Conservation (phyloP, 2,888 invertebrate species). For the Electrophaes corylata region DNA sequence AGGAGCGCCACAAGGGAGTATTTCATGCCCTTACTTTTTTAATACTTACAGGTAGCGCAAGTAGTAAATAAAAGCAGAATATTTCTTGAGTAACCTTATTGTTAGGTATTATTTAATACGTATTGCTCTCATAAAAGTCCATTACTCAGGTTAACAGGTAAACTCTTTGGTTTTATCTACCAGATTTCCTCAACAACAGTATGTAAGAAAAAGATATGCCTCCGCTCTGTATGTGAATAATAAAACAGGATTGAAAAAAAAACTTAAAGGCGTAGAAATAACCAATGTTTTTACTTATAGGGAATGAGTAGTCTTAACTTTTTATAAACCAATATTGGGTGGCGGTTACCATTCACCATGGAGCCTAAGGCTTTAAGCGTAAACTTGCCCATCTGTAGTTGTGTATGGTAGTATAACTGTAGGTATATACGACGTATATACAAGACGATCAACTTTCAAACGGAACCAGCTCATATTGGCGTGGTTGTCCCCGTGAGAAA, state of each 20-base stretch:
- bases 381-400: neutral
- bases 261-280: too few species aligned
- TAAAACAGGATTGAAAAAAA: too few species aligned
- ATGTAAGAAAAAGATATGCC: too few species aligned
- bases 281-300: too few species aligned
- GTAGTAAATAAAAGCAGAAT: neutral
- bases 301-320: too few species aligned
- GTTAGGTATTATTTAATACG: too few species aligned
- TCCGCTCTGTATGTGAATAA: too few species aligned
- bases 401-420: neutral
- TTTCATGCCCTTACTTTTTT: neutral
- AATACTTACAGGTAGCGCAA: neutral
- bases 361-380: neutral
- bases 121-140: constrained; percentile 1
- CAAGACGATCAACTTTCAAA: constrained; percentile 6
- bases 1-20: constrained; percentile 1
- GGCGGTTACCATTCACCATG: too few species aligned
- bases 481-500: constrained; percentile 49
- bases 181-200: constrained; percentile 3
- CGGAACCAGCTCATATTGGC: constrained; percentile 27
- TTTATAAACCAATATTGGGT: too few species aligned
- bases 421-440: neutral
- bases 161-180: neutral
- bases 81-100: neutral
- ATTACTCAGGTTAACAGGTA: neutral